A percentile compares a stretch with the other conserved stretches of the same genome.
These are phyloP conservation scores for Pelosia muscerda DNA, from an alignment of 2,888 invertebrate genomes.

Conservation along the genomic window DNA sequence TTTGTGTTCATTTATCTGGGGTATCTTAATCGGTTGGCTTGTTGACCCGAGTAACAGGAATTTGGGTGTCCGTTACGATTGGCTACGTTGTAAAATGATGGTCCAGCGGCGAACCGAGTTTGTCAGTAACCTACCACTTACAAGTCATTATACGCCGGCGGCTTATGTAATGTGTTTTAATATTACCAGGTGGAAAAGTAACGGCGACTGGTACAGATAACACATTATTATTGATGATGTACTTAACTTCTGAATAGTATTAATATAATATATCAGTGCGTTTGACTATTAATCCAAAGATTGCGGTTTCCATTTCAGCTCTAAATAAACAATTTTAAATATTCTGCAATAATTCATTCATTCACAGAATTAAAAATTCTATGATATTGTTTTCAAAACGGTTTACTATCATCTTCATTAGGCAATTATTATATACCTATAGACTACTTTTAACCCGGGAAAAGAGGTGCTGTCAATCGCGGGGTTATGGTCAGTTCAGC, in stretches of 20 bases:
- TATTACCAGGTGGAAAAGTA: conserved; percentile 38
- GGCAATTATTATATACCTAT: too few relatives aligned
- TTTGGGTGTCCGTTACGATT: conserved; percentile 67
- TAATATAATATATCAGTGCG: background rate
- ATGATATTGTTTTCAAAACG: too few relatives aligned
- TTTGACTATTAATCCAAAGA: background rate
- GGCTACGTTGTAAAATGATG: conserved; percentile 52
- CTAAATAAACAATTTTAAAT: too few relatives aligned
- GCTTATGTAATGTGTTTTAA: conserved; percentile 60
- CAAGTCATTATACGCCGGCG: conserved; percentile 53
- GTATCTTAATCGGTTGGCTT: conserved; percentile 71
- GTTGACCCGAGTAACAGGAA: conserved; percentile 70
- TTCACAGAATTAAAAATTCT: too few relatives aligned
- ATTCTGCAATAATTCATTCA: too few relatives aligned
- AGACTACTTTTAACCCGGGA: too few relatives aligned
- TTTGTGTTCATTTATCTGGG: conserved; percentile 65
- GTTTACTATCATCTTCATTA: too few relatives aligned
- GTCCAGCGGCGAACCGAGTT: conserved; percentile 50
- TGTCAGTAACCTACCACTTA: conserved; percentile 55
- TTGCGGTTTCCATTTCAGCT: background rate
- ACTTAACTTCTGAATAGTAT: conserved; percentile 33
- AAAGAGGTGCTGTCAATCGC: too few relatives aligned
- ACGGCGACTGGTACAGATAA: conserved; percentile 6
- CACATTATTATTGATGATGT: background rate
- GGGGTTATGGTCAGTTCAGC: too few relatives aligned